Percentiles rank a stretch among this genome's conserved stretches.
phyloP scores from a whole-genome alignment of 2,113 vertebrate species.

The Cyanoramphus novaezelandiae region DNA sequence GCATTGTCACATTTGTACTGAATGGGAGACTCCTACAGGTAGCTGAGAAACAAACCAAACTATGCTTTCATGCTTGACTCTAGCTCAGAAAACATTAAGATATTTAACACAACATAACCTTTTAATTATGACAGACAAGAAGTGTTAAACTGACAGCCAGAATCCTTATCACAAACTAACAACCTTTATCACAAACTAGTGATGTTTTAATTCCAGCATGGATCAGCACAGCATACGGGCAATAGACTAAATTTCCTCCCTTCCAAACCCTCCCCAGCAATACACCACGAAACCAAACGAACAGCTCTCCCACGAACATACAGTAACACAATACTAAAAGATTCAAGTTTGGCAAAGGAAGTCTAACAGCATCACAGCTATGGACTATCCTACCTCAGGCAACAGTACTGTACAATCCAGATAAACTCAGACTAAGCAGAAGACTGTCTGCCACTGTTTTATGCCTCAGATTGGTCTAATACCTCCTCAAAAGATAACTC shows the following conservation, averaged over 20 bases:
- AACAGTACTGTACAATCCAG: neutral
- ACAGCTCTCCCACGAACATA: neutral
- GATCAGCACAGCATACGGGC: neutral
- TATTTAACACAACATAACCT: neutral
- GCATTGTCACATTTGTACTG: neutral
- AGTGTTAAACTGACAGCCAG: neutral
- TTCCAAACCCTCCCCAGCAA: neutral
- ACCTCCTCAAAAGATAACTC: neutral
- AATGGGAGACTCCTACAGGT: neutral
- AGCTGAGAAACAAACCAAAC: neutral
- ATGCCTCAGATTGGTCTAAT: neutral
- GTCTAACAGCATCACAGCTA: neutral
- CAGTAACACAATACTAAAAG: neutral
- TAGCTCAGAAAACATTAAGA: neutral
- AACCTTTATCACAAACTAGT: neutral
- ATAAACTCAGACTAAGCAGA: neutral
- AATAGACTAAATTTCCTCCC: neutral
- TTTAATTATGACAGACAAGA: neutral
- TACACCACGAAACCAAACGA: accelerated
- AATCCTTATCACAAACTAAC: neutral
- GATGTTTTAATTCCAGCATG: neutral
- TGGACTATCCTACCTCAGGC: neutral
- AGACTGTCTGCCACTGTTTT: neutral
- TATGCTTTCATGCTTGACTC: neutral
- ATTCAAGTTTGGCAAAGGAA: neutral